phyloP scores from a whole-genome alignment of 2,113 vertebrate genomes.

The Nettapus auritus region DNA sequence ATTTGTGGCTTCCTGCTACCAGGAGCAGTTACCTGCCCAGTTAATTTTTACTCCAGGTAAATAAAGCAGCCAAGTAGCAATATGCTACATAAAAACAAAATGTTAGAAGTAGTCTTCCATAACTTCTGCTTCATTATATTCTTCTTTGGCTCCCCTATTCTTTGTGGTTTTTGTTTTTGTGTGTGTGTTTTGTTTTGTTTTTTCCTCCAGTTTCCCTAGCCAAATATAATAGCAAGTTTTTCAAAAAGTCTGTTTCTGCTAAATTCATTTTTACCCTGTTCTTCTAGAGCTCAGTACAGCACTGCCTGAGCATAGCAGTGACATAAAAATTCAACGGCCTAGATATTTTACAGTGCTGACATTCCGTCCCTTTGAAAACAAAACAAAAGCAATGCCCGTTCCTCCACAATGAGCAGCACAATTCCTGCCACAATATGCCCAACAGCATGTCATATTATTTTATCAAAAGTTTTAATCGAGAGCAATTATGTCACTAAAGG shows the following conservation, averaged over 20 bases:
- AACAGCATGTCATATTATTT: background rate
- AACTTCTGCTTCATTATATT: background rate
- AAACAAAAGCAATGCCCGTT: background rate
- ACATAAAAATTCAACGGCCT: background rate
- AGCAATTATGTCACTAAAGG: background rate
- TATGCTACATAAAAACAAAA: background rate
- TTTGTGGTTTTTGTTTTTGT: background rate
- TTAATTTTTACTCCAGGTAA: background rate
- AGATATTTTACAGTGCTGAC: background rate
- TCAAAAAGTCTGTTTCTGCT: background rate
- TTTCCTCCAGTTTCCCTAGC: background rate
- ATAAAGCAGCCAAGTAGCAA: background rate
- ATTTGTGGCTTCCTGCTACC: background rate
- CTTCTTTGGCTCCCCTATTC: background rate
- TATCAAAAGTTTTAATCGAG: background rate
- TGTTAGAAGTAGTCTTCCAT: background rate
- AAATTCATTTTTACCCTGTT: background rate
- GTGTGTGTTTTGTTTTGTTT: background rate
- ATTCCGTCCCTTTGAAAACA: background rate
- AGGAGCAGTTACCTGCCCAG: background rate
- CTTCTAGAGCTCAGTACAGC: background rate
- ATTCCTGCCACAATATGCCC: background rate
- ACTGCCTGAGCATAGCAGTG: background rate
- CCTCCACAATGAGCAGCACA: background rate
- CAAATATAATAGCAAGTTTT: background rate